phyloP scores from a whole-genome alignment of 2,888 invertebrate species.

The Erannis defoliaria region DNA sequence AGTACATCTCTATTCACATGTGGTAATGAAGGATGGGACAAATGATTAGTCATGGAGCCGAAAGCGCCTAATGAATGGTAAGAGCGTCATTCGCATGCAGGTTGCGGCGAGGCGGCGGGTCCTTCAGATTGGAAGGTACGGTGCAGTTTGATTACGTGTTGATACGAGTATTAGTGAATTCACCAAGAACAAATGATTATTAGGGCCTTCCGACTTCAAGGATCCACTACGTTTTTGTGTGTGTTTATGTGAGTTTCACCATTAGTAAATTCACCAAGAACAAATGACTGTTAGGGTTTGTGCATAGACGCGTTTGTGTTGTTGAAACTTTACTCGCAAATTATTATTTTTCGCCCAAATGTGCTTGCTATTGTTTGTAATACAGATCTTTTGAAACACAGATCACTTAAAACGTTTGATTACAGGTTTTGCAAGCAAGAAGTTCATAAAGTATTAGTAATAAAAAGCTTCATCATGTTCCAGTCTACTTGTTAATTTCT shows the following conservation, averaged over 20 bases:
- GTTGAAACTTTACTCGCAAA: no score
- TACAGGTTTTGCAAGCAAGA: not conserved
- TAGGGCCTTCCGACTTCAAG: no score
- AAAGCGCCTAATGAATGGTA: constrained; percentile 43
- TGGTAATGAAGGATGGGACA: constrained; percentile 37
- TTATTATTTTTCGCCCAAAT: no score
- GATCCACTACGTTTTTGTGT: no score
- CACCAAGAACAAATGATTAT: no score
- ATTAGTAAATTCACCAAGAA: no score
- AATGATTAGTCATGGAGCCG: constrained; percentile 36
- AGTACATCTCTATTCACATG: constrained; percentile 26
- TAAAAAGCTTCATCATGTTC: not conserved
- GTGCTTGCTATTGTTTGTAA: no score
- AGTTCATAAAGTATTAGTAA: constrained; percentile 5
- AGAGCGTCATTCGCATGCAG: constrained; percentile 74
- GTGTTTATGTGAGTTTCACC: not conserved
- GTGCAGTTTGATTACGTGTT: constrained; percentile 10
- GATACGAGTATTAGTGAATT: not conserved
- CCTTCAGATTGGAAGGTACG: constrained; percentile 14
- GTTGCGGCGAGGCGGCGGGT: constrained; percentile 60
- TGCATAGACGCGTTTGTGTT: no score
- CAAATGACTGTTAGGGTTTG: no score
- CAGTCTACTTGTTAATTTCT: constrained; percentile 70
- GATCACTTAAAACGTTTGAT: no score
- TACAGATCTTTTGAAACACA: no score